Evolutionary conservation across 2,797 vertebrate species (phyloP), one percentile per base, ranked within the genome.

Genomic region (Vireo griseus): DNA sequence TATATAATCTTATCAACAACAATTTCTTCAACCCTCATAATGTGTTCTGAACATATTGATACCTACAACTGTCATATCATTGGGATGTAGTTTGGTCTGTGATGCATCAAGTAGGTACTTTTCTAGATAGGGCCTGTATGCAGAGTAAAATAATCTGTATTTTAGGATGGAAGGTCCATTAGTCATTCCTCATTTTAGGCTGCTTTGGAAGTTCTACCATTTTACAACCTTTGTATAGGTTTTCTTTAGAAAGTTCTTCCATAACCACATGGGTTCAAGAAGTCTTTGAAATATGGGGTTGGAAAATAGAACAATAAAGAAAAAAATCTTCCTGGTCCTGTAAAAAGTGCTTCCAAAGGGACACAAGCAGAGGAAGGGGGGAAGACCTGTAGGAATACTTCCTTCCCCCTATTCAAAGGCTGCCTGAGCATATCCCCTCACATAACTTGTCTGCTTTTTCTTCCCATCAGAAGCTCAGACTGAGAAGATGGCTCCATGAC

Each of bases 261-360:
- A 12, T 33, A 22, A 50, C 5, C 21, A 22, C 25, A 5, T 14
- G 22, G 13, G 19, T 68, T 73, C 21, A 57, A 51, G 13, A 75
- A 50, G 10, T 6, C 16, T 62, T 58, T 78, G 28, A 48, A 74
- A 65, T 17, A 35, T 21, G 1, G 0, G 3, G 2, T 1, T 2
- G 5, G 28, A 17, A 48, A 44, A 45, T 7, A 37, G 9, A 35
- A 12, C n/a, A 35, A n/a, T 29, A 82, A 78, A 54, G 16, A 29
- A 78, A 86, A 7, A 1, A 7, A 39, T 62, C 9, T 86, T 78
- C 21, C 40, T 4, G 1, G 6, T 54, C 21, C 10, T 50, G 11
- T 45, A n/a, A 74, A 71, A 50, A 19, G 4, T 33, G 4, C 5
- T 62, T 37, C 40, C 50, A 39, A 75, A 59, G 17, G 2, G 22